Evolutionary conservation across 2,797 vertebrate genomes (phyloP).

Genomic region (Eremophila alpestris): DNA sequence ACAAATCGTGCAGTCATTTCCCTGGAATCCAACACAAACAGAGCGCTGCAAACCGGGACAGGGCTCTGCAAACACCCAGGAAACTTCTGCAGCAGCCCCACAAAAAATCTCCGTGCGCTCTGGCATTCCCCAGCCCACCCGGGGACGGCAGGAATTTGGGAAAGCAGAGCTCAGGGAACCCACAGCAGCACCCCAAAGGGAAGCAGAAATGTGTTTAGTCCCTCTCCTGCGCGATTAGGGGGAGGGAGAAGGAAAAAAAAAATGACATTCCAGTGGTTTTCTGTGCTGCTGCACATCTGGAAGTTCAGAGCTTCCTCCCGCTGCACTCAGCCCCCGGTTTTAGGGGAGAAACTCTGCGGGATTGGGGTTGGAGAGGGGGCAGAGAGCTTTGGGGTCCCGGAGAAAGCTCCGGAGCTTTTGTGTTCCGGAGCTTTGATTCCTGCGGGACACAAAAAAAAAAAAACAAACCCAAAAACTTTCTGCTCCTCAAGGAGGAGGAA

Average conservation of each 20-base stretch:
- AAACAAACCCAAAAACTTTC: neutral
- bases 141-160: neutral
- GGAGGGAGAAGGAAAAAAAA: no score
- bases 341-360: neutral
- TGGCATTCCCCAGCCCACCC: neutral
- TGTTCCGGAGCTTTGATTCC: neutral
- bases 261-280: neutral
- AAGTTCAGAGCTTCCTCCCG: neutral
- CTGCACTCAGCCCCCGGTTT: neutral
- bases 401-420: neutral
- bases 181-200: neutral
- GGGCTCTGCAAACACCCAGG: rapidly evolving
- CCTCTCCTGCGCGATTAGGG: rapidly evolving
- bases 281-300: conserved; percentile 4
- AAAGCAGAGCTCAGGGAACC: neutral
- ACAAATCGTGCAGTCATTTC: neutral
- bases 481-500: neutral
- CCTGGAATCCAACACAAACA: rapidly evolving
- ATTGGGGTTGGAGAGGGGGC: neutral
- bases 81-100: neutral
- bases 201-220: neutral
- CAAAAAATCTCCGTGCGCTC: neutral
- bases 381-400: conserved; percentile 4
- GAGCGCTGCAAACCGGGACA: rapidly evolving
- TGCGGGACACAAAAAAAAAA: neutral